Evolutionary conservation across 2,113 vertebrate species (phyloP), one percentile per base, ranked within the genome.

Genomic region (Charadrius vociferus): DNA sequence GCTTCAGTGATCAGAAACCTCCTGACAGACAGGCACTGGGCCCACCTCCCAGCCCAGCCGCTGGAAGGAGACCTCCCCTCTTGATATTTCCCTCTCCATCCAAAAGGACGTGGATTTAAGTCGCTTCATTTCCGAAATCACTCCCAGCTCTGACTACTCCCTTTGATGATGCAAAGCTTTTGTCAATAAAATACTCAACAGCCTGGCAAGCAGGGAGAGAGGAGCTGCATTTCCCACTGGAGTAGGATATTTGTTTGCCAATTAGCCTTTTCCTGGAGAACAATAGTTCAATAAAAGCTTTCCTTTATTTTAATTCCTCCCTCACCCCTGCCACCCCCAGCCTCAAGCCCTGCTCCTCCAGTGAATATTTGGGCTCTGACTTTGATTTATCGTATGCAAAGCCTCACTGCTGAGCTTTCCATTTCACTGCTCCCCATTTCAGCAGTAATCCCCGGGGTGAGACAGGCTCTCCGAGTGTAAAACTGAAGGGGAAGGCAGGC

Each of bases 201-300:
- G 91, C 24, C 63, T 78, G 72, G 59, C 61, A 95, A 72, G 30
- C 2, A 0, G 37, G 18, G 71, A 75, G 63, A 88, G 58, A 80
- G 49, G 10, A 88, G n/a, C 1, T 17, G 7, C 12, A 53, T 72
- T 93, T 93, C 86, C 86, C 81, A 84, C 45, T 86, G 83, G 80
- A 92, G 39, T 56, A 86, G 52, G 82, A 47, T 18, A 90, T 89
- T 93, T 94, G 89, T 94, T 96, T 96, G 88, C 84, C 93, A 95
- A 96, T 97, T 96, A 97, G 81, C 53, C 78, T 92, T 82, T 96
- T 94, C 75, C 73, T 87, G 45, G 21, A 96, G 90, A 96, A 96
- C 90, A 96, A 95, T 50, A 92, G 84, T 45, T 95, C 86, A 86
- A 52, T 84, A 96, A 94, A 74, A 71, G 9, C n/a, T 21, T 81